These are phyloP conservation scores for Drosophila tristis DNA, from an alignment of 1,140 invertebrate species.

Conservation along the genomic window DNA sequence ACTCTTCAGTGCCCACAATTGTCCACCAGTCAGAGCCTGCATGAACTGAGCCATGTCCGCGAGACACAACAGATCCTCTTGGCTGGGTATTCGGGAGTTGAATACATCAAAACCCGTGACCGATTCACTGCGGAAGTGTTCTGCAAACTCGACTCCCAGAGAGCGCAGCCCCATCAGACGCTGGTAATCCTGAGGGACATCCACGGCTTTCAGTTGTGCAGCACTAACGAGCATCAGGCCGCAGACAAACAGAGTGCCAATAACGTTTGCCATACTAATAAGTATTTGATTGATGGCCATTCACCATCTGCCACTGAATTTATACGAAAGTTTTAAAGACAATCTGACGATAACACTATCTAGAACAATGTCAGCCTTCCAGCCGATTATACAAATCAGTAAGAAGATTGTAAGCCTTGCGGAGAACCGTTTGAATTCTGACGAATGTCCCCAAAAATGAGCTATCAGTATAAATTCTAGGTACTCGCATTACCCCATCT, in stretches of 20 bases:
- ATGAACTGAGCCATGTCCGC: slow-evolving; percentile 13
- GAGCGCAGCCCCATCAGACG: background rate
- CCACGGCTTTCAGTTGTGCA: background rate
- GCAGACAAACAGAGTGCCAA: slow-evolving; percentile 5
- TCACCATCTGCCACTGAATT: background rate
- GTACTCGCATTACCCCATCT: too few relatives aligned
- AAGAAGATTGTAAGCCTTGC: too few relatives aligned
- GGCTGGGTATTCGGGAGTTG: background rate
- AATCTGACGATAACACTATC: slow-evolving; percentile 35
- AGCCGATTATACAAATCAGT: too few relatives aligned
- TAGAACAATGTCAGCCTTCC: slow-evolving; percentile 3
- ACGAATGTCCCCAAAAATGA: too few relatives aligned
- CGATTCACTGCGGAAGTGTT: slow-evolving; percentile 1
- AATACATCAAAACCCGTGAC: slow-evolving; percentile 7
- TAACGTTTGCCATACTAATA: slow-evolving; percentile 16
- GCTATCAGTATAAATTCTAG: too few relatives aligned
- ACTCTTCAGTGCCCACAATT: slow-evolving; percentile 29
- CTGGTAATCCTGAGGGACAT: background rate
- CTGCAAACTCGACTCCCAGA: slow-evolving; percentile 1
- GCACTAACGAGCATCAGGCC: slow-evolving; percentile 7
- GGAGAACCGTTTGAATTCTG: too few relatives aligned
- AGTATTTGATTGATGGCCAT: background rate
- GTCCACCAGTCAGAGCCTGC: background rate
- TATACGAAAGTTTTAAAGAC: slow-evolving; percentile 5
- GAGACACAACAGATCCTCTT: slow-evolving; percentile 6